Evolutionary conservation across 2,888 invertebrate genomes (phyloP), one percentile per base, ranked within the genome.

Genomic region (Petrophora chlorosata): DNA sequence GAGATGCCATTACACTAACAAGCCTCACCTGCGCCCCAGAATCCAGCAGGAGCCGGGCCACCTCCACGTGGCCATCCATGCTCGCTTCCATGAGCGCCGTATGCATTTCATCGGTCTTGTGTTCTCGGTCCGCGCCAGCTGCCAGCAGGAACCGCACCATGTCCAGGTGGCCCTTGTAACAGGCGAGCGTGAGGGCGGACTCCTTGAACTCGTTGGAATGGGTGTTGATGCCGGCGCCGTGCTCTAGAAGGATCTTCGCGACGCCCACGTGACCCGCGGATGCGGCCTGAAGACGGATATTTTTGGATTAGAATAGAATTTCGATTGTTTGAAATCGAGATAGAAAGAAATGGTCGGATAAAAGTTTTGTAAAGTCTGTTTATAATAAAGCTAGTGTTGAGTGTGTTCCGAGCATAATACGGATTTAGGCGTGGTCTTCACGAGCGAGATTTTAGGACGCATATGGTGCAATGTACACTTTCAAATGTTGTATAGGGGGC

Each of bases 31-130:
- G 99, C 40, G 99, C 99, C 56, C 99, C 99, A 14, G 97, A 98
- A 88, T 99, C 98, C 10, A 99, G 90, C 59, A 99, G 92, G 57
- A 99, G 91, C 65, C 97, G 92, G 5, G 99, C 99, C 34, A 99
- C 99, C 87, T 99, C 99, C 0, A 99, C 98, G 79, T 99, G 99
- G 0, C 99, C 99, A 84, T 99, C 99, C 99, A 99, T 99, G 52
- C 98, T 98, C 40, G 99, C 99, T 87, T 99, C 99, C 99, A 99
- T 99, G 30, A 99, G 91, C 30, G 99, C 99, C 15, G 99, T 99
- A 87, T 99, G 99, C 98, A 99, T 98, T 91, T 99, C 99, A 82
- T 99, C 99, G 5, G 99, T 99, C 92, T 99, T 99, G 91, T 99
- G 99, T 86, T 99, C 98, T 83, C 98, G 93, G 86, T 99, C 98